Conservation (phyloP, 2,888 invertebrate species). For the Psylliodes chrysocephalus region DNA sequence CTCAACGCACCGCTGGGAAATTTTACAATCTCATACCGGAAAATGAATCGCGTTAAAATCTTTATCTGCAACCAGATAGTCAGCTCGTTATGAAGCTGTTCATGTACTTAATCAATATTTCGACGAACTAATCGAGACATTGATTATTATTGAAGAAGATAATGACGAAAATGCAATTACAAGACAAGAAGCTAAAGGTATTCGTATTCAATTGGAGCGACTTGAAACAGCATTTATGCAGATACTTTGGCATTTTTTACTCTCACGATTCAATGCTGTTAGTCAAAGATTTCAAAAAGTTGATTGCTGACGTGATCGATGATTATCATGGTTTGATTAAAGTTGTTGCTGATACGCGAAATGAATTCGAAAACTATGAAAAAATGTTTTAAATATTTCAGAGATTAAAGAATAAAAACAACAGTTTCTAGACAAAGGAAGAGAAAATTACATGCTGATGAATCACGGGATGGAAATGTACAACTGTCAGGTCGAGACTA, state of each 20-base stretch:
- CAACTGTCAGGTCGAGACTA: too few relatives aligned
- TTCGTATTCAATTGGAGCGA: conserved; percentile 14
- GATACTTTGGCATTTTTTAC: conserved; percentile 17
- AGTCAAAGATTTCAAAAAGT: conserved; percentile 7
- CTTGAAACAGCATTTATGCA: conserved; percentile 15
- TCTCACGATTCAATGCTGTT: conserved; percentile 15
- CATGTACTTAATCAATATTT: conserved; percentile 7
- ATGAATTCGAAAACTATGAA: not conserved
- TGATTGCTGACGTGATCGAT: conserved; percentile 2
- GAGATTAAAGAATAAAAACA: not conserved
- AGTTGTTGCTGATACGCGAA: not conserved
- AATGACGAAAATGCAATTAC: conserved; percentile 11
- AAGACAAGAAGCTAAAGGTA: conserved; percentile 15
- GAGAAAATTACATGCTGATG: too few relatives aligned
- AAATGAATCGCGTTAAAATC: conserved; percentile 9
- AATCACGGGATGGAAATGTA: too few relatives aligned
- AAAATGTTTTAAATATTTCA: not conserved
- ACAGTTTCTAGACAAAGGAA: not conserved
- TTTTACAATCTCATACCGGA: conserved; percentile 9
- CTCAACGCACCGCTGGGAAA: too few relatives aligned
- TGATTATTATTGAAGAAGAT: conserved; percentile 14
- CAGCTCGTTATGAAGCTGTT: conserved; percentile 12
- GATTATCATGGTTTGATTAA: not conserved
- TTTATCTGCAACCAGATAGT: conserved; percentile 8
- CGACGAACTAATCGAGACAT: conserved; percentile 13